A percentile compares a stretch with the other conserved stretches of the same genome.
Conservation (phyloP, 2,888 invertebrate genomes). For the Linnaemya tessellans region DNA sequence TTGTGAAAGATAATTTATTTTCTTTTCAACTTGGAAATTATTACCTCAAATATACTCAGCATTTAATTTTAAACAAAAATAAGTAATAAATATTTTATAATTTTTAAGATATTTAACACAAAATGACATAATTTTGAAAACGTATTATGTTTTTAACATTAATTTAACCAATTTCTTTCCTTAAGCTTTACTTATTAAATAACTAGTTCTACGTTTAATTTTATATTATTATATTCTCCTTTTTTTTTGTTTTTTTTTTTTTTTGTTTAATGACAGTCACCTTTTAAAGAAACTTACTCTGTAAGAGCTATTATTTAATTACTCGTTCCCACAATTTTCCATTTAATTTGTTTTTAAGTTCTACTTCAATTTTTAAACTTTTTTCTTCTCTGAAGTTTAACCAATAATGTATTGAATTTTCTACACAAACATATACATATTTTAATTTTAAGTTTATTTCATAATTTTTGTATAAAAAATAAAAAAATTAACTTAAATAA, state of each 20-base stretch:
- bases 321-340: constrained; percentile 9
- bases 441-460: constrained; percentile 43
- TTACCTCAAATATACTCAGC: constrained; percentile 71
- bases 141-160: not conserved
- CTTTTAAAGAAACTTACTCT: constrained; percentile 54
- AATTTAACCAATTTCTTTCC: constrained; percentile 39
- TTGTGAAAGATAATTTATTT: constrained; percentile 44
- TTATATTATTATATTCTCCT: not conserved
- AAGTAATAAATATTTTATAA: no score
- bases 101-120: constrained; percentile 26
- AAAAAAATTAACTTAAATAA: constrained; percentile 19
- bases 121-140: constrained; percentile 39
- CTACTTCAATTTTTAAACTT: constrained; percentile 63
- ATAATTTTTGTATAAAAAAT: constrained; percentile 58
- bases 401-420: constrained; percentile 9
- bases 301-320: constrained; percentile 53
- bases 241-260: no score
- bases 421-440: not conserved
- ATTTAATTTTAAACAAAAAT: constrained; percentile 55
- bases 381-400: constrained; percentile 11
- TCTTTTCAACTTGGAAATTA: constrained; percentile 56
- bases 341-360: constrained; percentile 44
- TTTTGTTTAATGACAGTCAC: constrained; percentile 10
- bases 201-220: constrained; percentile 41
- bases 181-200: constrained; percentile 69